phyloP scores from a whole-genome alignment of 64 coral and sea anemone species.

The Montipora capricornis region DNA sequence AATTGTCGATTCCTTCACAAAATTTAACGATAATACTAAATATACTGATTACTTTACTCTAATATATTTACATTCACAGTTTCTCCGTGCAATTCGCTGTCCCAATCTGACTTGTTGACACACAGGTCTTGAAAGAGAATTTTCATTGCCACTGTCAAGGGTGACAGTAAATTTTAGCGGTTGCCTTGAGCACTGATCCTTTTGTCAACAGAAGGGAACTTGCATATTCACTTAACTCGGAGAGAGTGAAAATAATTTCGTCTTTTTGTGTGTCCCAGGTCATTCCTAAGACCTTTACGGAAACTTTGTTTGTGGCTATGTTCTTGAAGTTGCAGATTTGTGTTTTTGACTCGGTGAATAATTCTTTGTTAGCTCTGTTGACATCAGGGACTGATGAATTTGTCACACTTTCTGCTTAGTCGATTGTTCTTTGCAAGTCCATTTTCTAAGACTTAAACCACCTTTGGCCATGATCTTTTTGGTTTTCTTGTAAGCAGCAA shows the following conservation, averaged over 20 bases:
- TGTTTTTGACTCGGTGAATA: background rate
- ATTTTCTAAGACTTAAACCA: constrained; percentile 73
- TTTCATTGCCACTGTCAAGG: background rate
- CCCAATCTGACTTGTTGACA: background rate
- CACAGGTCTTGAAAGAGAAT: constrained; percentile 34
- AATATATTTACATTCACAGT: background rate
- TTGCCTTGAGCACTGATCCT: background rate
- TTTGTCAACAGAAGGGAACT: constrained; percentile 10
- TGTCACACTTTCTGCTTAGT: constrained; percentile 1
- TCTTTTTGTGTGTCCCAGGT: background rate
- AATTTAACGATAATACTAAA: too few species aligned
- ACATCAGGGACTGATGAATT: background rate
- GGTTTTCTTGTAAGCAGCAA: constrained; percentile 34
- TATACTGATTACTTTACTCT: too few species aligned
- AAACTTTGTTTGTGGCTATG: background rate
- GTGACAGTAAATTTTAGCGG: constrained; percentile 1
- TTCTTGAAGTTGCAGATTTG: background rate
- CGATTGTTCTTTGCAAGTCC: constrained; percentile 7
- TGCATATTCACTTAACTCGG: constrained; percentile 2
- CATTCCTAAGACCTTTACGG: constrained; percentile 13
- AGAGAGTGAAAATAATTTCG: constrained; percentile 23
- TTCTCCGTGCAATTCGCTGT: background rate
- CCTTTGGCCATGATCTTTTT: constrained; percentile 58
- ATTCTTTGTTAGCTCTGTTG: background rate
- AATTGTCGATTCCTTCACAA: too few species aligned